These are phyloP conservation scores for Hoplostethus atlanticus DNA, from an alignment of 2,797 vertebrate genomes.

Conservation along the genomic window DNA sequence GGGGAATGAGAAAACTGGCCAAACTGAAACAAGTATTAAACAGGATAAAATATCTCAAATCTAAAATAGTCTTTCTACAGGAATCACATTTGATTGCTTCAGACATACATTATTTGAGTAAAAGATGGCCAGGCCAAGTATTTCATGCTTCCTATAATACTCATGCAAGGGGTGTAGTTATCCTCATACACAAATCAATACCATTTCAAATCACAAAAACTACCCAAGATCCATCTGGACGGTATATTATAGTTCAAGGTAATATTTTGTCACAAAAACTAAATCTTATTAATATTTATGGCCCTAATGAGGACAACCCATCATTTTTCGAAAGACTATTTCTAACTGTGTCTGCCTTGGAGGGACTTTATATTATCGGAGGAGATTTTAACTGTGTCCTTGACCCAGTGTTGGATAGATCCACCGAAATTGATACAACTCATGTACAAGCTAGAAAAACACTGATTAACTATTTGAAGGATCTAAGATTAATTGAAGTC, in stretches of 20 bases:
- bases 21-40: slow-evolving; percentile 24
- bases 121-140: slow-evolving; percentile 28
- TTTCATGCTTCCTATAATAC: slow-evolving; percentile 8
- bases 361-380: background rate
- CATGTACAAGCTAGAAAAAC: slow-evolving; percentile 15
- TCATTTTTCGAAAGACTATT: slow-evolving; percentile 8
- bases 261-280: slow-evolving; percentile 11
- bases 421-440: background rate
- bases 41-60: slow-evolving; percentile 23
- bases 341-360: background rate
- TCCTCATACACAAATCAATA: slow-evolving; percentile 26
- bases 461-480: slow-evolving; percentile 1
- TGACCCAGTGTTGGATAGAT: background rate
- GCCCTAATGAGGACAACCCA: slow-evolving; percentile 13
- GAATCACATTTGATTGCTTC: background rate
- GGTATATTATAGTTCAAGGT: slow-evolving; percentile 20
- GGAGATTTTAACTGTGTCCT: slow-evolving; percentile 1
- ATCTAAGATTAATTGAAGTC: background rate
- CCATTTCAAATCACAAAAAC: slow-evolving; percentile 12
- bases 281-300: slow-evolving; percentile 8
- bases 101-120: slow-evolving; percentile 5
- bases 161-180: slow-evolving; percentile 15
- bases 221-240: slow-evolving; percentile 8
- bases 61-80: slow-evolving; percentile 12
- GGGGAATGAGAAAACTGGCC: slow-evolving; percentile 12